Base-by-base conservation (phyloP, 2,113 vertebrate species). In the Mesitornis unicolor region DNA sequence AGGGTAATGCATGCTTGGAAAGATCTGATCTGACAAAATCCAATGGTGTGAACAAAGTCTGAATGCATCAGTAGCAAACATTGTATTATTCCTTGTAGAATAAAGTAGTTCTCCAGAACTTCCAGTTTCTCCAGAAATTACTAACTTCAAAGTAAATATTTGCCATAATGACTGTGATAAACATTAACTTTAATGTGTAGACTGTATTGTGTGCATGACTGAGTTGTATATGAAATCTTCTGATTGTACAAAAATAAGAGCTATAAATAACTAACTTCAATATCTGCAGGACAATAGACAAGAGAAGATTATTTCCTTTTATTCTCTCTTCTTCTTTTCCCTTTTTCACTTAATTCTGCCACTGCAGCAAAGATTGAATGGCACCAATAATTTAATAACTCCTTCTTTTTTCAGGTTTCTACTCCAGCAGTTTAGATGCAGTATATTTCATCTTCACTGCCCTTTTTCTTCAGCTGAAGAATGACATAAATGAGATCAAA, bases 371-470 rank as follows among this genome's bases (percentile, higher is more conserved):
- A 90, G 56, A 22, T 89, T 2, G 16, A 89, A 87, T 26, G 42
- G 50, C 47, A 74, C 59, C 50, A 89, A 70, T 85, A 87, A 94
- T 93, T 94, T 84, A 87, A 67, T 82, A 89, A 87, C 18, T 5
- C 61, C 87, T 74, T 92, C 65, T 80, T 85, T 94, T 80, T 83
- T 67, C 84, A 96, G 50, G 22, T 48, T 91, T 90, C 88, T 19
- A 91, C 48, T 94, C 61, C 89, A 87, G 53, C 64, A 93, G 67
- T 8, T 51, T 63, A 85, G 93, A 95, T 91, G 91, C 91, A 89
- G 50, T 69, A 36, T 73, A 53, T 85, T 89, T 89, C 67, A 87
- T 93, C 57, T 87, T 89, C 57, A 65, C 61, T 77, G 57, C 40
- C 29, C 36, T 89, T 48, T 73, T 91, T 65, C 69, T 87, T 82